Conservation (phyloP, 2,888 invertebrate genomes). For the Leptogaster cylindrica region DNA sequence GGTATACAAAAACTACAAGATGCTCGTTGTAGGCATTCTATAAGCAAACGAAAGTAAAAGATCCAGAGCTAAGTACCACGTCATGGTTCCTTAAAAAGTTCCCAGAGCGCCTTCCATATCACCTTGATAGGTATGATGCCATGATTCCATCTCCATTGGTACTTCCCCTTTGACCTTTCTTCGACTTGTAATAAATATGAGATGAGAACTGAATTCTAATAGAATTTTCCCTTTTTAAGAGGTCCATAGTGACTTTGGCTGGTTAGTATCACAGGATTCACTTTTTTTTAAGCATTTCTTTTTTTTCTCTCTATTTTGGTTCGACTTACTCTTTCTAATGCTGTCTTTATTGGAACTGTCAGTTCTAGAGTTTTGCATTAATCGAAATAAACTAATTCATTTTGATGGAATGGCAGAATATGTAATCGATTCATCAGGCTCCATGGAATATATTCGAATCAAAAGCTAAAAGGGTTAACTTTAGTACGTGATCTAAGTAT, state of each 20-base stretch:
- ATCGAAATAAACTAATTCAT: constrained; percentile 19
- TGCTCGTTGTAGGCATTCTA: constrained; percentile 14
- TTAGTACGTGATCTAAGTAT: constrained; percentile 15
- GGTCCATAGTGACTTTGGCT: not conserved
- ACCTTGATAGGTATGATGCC: constrained; percentile 30
- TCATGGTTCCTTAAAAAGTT: constrained; percentile 32
- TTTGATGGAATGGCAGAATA: constrained; percentile 18
- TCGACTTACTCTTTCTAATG: not conserved
- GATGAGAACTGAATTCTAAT: constrained; percentile 48
- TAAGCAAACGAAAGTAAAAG: not conserved
- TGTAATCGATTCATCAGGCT: constrained; percentile 24
- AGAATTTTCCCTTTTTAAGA: constrained; percentile 31
- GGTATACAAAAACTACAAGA: constrained; percentile 26
- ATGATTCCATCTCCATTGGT: not conserved
- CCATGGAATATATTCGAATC: constrained; percentile 19
- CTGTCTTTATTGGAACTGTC: not conserved
- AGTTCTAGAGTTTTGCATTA: constrained; percentile 14
- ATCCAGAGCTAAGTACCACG: constrained; percentile 1
- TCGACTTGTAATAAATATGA: constrained; percentile 47
- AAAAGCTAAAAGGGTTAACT: constrained; percentile 23
- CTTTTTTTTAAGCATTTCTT: constrained; percentile 29
- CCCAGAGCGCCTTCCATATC: constrained; percentile 10
- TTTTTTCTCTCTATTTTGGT: no score
- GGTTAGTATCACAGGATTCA: constrained; percentile 5
- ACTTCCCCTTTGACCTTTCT: constrained; percentile 38